Base-by-base conservation (phyloP, 2,797 vertebrate species). In the Luscinia luscinia region DNA sequence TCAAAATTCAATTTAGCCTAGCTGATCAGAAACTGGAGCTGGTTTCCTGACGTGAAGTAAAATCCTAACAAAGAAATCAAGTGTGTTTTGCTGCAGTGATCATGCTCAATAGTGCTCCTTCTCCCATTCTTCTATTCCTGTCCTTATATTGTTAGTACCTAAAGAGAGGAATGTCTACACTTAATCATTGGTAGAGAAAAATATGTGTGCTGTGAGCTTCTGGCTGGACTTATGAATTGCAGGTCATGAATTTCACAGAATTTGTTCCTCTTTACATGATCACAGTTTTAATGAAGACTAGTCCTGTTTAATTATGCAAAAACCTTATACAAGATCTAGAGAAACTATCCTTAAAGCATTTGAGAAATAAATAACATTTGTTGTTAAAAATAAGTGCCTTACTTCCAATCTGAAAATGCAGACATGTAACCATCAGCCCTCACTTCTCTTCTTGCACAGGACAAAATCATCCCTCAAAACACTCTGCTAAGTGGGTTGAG, bases 71-170 rank as follows among this genome's bases (percentile, higher is more conserved):
- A 67, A 86, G 1, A 1, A 34, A 62, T 78, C 11, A 26, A 43
- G 3, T 17, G 1, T 36, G 7, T 43, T 64, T 90, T 84, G 41
- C 62, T 94, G 41, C 66, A 86, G 30, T 0, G 0, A 7, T 20
- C 59, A 8, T 48, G 14, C 11, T 58, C 0, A 0, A 15, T 69
- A 24, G 12, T 55, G 27, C 10, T 69, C 7, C 11, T 5, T 72
- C n/a, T 64, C 43, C 46, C n/a, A 28, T 58, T 81, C 34, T 52
- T 72, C 12, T 28, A 2, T 64, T 27, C 8, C 24, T 72, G 22
- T 82, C 21, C 19, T 57, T 86, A 32, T 7, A 12, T 7, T 32
- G 7, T 40, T 70, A 72, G 28, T 68, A 23, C 16, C 49, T 67
- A 58, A 75, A 36, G 27, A 62, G 28, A 87, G 20, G 23, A 78